Evolutionary conservation across 2,797 vertebrate species (phyloP).

Genomic region (Pangasius macronema): DNA sequence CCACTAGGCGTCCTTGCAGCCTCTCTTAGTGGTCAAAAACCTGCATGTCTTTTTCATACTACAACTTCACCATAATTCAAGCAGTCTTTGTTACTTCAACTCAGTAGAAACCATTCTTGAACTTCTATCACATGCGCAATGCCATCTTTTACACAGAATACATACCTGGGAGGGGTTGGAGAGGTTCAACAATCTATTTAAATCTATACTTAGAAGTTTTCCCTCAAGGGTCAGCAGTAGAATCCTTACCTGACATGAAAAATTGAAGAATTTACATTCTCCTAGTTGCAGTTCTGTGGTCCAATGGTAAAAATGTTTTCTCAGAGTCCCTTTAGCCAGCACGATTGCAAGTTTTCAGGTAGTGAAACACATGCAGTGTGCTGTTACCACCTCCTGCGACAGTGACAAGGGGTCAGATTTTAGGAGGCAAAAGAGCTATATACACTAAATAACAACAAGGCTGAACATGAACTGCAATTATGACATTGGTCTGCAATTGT

Average conservation of each 20-base stretch:
- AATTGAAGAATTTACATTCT: neutral
- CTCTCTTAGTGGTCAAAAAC: neutral
- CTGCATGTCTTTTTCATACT: neutral
- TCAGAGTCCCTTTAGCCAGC: no score
- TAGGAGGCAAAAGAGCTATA: no score
- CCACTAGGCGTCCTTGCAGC: neutral
- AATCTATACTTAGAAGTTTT: neutral
- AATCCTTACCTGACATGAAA: neutral
- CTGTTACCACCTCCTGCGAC: no score
- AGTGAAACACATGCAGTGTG: no score
- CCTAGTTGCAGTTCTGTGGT: neutral
- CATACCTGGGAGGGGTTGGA: no score
- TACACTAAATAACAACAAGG: no score
- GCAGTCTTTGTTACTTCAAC: neutral
- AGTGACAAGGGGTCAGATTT: no score
- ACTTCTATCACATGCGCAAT: neutral
- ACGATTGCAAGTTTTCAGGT: no score
- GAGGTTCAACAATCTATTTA: neutral
- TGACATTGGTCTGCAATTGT: no score
- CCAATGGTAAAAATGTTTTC: no score
- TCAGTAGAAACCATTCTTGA: neutral
- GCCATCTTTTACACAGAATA: neutral
- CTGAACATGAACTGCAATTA: no score
- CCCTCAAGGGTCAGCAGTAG: neutral
- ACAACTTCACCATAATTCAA: neutral